Evolutionary conservation across 2,888 invertebrate species (phyloP), one percentile per base, ranked within the genome.

Genomic region (Falcaria lacertinaria): DNA sequence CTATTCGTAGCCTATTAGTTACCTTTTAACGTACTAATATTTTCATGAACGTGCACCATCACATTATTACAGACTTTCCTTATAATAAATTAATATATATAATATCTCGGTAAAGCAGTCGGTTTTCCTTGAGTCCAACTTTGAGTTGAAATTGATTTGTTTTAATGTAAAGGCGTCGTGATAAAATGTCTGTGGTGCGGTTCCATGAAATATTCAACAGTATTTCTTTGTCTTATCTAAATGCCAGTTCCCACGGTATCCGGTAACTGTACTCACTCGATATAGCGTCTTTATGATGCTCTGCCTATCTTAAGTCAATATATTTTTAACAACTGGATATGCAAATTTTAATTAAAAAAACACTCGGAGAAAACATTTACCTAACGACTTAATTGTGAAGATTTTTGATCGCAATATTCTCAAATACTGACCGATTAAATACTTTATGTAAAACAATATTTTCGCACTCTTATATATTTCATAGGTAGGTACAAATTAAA

Each of bases 131-230:
- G n/a, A n/a, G n/a, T n/a, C n/a, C n/a, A n/a, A n/a, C n/a, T n/a
- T n/a, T n/a, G 7, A 39, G 22, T 28, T 6, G 15, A 15, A 33
- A 28, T 28, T 39, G 4, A 39, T 32, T 28, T 11, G 28, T 28
- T 11, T 3, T 1, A 28, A 11, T 2, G 7, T 28, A 1, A 11
- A 28, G 28, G 2, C 28, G 1, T 4, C 50, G 42, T 50, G 45
- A 53, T 48, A 57, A 59, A 61, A 62, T 47, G 44, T 60, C 60
- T 64, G 57, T 53, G 67, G 55, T 64, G 57, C 48, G 62, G 58
- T 60, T 65, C 68, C 61, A 74, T 70, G 66, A 56, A 62, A 62
- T 54, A 50, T 56, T 48, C 44, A 57, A 54, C 52, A 57, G 49
- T 46, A 52, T 57, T 54, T 57, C 52, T 57, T 58, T 54, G 57